Conservation (phyloP, 1,140 invertebrate genomes). For the Drosophila prosaltans region DNA sequence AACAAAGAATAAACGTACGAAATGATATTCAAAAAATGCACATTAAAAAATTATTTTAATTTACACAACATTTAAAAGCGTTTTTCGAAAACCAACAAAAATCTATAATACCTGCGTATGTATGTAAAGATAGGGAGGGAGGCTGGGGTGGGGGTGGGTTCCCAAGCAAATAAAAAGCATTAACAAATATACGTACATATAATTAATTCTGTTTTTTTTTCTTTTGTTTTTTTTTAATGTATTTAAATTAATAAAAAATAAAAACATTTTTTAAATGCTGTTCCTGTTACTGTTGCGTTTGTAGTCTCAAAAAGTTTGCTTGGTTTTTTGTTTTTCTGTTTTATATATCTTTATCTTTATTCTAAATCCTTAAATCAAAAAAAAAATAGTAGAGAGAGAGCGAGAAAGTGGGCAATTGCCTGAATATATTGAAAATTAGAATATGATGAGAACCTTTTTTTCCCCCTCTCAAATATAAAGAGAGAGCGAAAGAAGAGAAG, state of each 20-base stretch:
- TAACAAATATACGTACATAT: slow-evolving; percentile 37
- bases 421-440: neutral
- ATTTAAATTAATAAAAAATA: slow-evolving; percentile 49
- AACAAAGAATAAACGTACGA: slow-evolving; percentile 40
- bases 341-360: slow-evolving; percentile 1
- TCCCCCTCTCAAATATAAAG: neutral
- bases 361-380: slow-evolving; percentile 12
- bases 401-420: neutral
- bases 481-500: no score
- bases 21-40: slow-evolving; percentile 52
- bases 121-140: neutral
- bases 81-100: slow-evolving; percentile 69
- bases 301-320: slow-evolving; percentile 77
- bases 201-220: slow-evolving; percentile 33
- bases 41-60: slow-evolving; percentile 40
- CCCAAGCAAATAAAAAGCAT: slow-evolving; percentile 42
- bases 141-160: slow-evolving; percentile 1
- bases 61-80: slow-evolving; percentile 56
- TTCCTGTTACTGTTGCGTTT: slow-evolving; percentile 81
- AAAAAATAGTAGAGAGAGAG: neutral
- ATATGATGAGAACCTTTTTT: neutral
- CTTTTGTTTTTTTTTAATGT: slow-evolving; percentile 9
- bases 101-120: slow-evolving; percentile 59
- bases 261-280: slow-evolving; percentile 81
- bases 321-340: slow-evolving; percentile 26